Percentiles rank a stretch among this genome's conserved stretches.
phyloP scores from a whole-genome alignment of 2,113 vertebrate genomes.

The Benitochromis conjunctus region DNA sequence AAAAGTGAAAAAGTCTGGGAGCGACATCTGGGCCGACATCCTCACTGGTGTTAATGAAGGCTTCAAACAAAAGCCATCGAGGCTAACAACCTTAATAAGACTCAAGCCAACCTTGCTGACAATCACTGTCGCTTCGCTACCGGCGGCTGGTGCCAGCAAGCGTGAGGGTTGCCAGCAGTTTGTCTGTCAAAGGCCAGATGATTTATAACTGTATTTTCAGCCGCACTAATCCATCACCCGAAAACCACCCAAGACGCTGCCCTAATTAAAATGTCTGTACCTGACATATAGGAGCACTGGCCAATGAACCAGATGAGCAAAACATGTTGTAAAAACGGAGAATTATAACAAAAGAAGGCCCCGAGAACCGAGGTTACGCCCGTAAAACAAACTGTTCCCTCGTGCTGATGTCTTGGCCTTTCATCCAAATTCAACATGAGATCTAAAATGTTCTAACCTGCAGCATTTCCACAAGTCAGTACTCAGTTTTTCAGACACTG shows the following conservation, averaged over 20 bases:
- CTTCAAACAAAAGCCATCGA: constrained; percentile 46
- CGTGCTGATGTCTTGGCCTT: constrained; percentile 42
- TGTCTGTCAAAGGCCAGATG: constrained; percentile 48
- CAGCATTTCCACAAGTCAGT: neutral
- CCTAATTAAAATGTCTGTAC: constrained; percentile 57
- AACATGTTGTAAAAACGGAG: neutral
- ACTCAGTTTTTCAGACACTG: neutral
- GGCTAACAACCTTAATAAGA: constrained; percentile 31
- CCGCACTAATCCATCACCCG: constrained; percentile 43
- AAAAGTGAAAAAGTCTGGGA: constrained; percentile 1
- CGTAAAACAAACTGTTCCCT: constrained; percentile 27
- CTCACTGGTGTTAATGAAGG: constrained; percentile 41
- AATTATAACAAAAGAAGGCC: neutral
- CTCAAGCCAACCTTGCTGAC: constrained; percentile 21
- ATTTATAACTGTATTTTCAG: constrained; percentile 61
- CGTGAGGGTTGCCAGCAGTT: constrained; percentile 15
- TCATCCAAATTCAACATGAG: neutral
- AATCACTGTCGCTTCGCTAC: constrained; percentile 5
- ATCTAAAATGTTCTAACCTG: neutral
- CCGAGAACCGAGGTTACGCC: neutral
- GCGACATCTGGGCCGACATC: constrained; percentile 39
- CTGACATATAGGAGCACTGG: constrained; percentile 7
- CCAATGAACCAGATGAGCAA: neutral
- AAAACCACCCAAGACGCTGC: constrained; percentile 26
- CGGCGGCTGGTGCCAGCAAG: neutral